Evolutionary conservation across 2,797 vertebrate species (phyloP), one percentile per base, ranked within the genome.

Genomic region (Hypotaenidia philippensis): DNA sequence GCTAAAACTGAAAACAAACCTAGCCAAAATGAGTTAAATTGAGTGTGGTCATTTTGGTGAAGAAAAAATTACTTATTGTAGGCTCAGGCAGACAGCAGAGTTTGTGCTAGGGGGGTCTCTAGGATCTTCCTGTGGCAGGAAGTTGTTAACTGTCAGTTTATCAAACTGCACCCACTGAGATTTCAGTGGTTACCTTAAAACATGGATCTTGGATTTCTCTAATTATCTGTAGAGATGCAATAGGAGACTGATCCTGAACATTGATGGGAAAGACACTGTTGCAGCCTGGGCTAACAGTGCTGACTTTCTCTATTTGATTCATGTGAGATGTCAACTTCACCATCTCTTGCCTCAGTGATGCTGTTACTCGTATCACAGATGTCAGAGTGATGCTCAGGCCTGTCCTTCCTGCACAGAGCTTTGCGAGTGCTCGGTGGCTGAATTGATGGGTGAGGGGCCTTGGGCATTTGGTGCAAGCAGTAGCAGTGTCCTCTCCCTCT

Each of bases 321-420:
- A 5, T 29, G 27, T 45, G 45, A 80, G 45, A 10, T 15, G 64
- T n/a, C 57, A 83, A 13, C 34, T 56, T 50, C 7, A 31, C 16
- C 16, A 6, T 61, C n/a, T 60, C 25, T 56, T 50, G 27, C 40
- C 22, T 65, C 31, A 1, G 29, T 20, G 36, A 55, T 50, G 6
- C 0, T 0, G 2, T 57, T 55, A 13, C 23, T 83, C 5, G 20
- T 12, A 20, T 70, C 11, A 7, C 1, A 0, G 59, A 20, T 49
- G 38, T 32, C n/a, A 12, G 41, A 44, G 26, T 1, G 31, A 14
- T 65, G 74, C 63, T 70, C 11, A 16, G 68, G 40, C 41, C 22
- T 0, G 0, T 40, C 47, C 29, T 49, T 40, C 50, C 50, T 70
- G 23, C 16, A 2, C 19, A 34, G 66, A 53, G n/a, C 60, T 34